These are phyloP conservation scores for Wasmannia auropunctata DNA, from an alignment of 1,140 invertebrate species.

Conservation along the genomic window DNA sequence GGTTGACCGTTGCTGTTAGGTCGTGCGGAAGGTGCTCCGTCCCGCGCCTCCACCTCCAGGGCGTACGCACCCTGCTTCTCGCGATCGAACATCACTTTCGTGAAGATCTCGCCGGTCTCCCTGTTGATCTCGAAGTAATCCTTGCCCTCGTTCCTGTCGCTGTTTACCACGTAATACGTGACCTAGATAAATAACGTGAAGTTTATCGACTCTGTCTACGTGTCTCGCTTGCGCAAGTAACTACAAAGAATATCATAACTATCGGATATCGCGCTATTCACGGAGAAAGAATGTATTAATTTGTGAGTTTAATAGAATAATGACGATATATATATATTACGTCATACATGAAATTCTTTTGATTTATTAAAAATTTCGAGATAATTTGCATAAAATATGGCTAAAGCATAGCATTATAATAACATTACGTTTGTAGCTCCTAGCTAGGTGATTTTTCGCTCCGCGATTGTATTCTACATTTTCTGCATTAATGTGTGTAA, in stretches of 20 bases:
- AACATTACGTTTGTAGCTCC: no score
- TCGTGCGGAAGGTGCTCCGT: conserved; percentile 96
- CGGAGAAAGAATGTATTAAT: neutral
- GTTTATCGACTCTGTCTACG: conserved; percentile 27
- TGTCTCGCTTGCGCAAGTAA: conserved; percentile 16
- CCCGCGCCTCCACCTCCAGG: conserved; percentile 96
- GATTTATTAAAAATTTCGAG: neutral
- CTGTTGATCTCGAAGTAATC: conserved; percentile 98
- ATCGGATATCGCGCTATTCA: neutral
- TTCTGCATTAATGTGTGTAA: neutral
- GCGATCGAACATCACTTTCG: conserved; percentile 96
- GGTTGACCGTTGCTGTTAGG: conserved; percentile 95
- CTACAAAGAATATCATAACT: neutral
- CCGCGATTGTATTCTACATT: neutral
- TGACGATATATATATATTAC: neutral
- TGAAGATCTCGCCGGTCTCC: conserved; percentile 97
- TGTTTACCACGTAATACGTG: conserved; percentile 96
- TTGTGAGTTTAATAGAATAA: neutral
- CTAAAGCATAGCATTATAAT: neutral
- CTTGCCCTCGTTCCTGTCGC: conserved; percentile 95
- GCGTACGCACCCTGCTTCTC: conserved; percentile 98
- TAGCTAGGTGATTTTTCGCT: no score
- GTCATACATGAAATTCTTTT: neutral
- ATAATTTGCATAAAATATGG: neutral
- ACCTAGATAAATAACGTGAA: conserved; percentile 86